phyloP scores from a whole-genome alignment of 1,140 invertebrate species.

The Phenacoccus solenopsis region DNA sequence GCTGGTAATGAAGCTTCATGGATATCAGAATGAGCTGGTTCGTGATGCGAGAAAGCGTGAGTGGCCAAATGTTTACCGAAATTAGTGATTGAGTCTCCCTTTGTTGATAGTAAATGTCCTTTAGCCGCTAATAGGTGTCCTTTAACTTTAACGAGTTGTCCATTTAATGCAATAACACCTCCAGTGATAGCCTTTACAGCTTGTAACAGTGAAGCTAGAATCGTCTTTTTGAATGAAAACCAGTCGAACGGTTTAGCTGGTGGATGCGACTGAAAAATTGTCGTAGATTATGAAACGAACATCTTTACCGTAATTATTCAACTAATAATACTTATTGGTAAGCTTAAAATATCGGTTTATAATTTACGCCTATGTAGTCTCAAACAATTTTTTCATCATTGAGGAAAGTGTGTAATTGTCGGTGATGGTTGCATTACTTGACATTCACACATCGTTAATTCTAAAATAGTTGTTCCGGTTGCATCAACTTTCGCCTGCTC shows the following conservation, averaged over 20 bases:
- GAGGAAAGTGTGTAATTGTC: conserved; percentile 1
- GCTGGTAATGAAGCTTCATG: not conserved
- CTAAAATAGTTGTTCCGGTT: not conserved
- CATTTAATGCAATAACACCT: conserved; percentile 66
- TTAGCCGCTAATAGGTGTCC: conserved; percentile 58
- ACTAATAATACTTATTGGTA: too few relatives aligned
- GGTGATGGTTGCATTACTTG: not conserved
- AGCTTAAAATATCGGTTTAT: too few relatives aligned
- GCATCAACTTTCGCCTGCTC: not conserved
- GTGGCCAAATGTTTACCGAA: conserved; percentile 61
- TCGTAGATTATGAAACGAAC: not conserved
- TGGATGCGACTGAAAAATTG: not conserved
- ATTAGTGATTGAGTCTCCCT: conserved; percentile 58
- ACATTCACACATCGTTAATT: not conserved
- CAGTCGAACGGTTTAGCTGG: conserved; percentile 46
- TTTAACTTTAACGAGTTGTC: conserved; percentile 68
- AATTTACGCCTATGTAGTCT: too few relatives aligned
- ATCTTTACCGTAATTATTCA: too few relatives aligned
- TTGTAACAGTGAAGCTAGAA: conserved; percentile 63
- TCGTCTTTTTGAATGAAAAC: conserved; percentile 64
- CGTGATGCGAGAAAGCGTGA: conserved; percentile 43
- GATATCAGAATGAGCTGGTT: not conserved
- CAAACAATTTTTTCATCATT: conserved; percentile 3
- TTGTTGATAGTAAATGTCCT: conserved; percentile 52
- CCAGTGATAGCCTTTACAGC: conserved; percentile 73